Conservation (phyloP, 2,888 invertebrate genomes). For the Acleris literana region DNA sequence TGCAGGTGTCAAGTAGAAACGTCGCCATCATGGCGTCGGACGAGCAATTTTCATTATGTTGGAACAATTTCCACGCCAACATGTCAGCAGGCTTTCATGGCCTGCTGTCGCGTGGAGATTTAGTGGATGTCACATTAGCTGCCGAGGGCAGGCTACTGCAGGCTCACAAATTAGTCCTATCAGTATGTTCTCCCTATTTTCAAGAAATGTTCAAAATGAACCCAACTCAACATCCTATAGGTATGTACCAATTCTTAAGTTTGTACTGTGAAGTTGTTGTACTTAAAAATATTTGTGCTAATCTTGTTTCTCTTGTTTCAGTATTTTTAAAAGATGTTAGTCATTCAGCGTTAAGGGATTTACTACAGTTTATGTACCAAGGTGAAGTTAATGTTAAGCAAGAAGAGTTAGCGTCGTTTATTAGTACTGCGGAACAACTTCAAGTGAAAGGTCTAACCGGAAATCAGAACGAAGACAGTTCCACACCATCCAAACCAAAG, state of each 20-base stretch:
- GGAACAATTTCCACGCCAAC: constrained; percentile 90
- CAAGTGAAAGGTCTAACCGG: constrained; percentile 89
- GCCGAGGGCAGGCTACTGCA: constrained; percentile 88
- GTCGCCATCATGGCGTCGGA: constrained; percentile 88
- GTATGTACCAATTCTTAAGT: constrained; percentile 60
- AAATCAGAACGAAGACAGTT: constrained; percentile 84
- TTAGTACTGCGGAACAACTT: constrained; percentile 88
- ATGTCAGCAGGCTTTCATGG: constrained; percentile 88
- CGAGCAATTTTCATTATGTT: constrained; percentile 89
- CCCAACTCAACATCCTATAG: constrained; percentile 87
- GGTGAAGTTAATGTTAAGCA: constrained; percentile 89
- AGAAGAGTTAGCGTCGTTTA: constrained; percentile 88
- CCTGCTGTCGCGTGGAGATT: constrained; percentile 87
- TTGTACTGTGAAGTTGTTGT: constrained; percentile 18
- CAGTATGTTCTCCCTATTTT: constrained; percentile 89
- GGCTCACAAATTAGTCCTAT: constrained; percentile 88
- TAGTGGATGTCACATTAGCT: constrained; percentile 88
- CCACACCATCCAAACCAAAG: constrained; percentile 83
- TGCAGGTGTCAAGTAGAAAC: constrained; percentile 65
- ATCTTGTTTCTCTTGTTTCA: constrained; percentile 63
- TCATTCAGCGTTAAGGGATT: constrained; percentile 87
- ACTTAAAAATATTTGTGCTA: constrained; percentile 32
- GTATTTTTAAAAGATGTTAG: constrained; percentile 89
- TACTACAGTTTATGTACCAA: constrained; percentile 89
- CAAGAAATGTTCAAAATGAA: constrained; percentile 89